Base-by-base conservation (phyloP, 2,113 vertebrate species). In the Callaeas wilsoni region DNA sequence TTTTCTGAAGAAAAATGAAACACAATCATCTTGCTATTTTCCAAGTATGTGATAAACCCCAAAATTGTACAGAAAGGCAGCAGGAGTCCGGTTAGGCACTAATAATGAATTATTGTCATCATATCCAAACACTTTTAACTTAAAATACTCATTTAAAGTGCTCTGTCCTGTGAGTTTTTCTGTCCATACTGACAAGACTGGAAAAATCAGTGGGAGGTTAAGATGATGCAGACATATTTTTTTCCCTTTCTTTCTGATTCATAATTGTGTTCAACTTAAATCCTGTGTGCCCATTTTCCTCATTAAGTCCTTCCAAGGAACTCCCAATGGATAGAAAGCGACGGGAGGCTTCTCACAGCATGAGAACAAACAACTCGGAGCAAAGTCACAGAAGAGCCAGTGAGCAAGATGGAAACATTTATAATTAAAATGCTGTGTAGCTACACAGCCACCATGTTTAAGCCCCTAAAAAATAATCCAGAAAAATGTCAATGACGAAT, bases 321-420 rank as follows among this genome's bases (percentile, higher is more conserved):
- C 8, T 63, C 67, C 47, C 39, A 22, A 12, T 0, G 26, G n/a
- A 52, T 5, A 70, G 33, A 42, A 64, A 29, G 39, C 0, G 0
- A 71, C 8, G 41, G 55, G 21, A 46, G 39, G 42, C 76, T 78
- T n/a, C 67, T 74, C 7, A 1, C 37, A 87, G 60, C 64, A n/a
- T 23, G 3, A 0, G 16, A 88, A 41, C 75, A 44, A 68, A 42
- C 15, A 93, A 56, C 25, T 76, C n/a, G n/a, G 33, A 77, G 53
- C n/a, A 41, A 92, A 69, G 41, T 21, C 70, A 56, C 22, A 56
- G 68, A 80, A 83, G 32, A 89, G 41, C 22, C 56, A 65, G 27
- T 5, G 18, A 86, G 29, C 2, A 4, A 76, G 50, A 84, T 2
- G 10, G 29, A 84, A 90, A 70, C 7, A 69, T 85, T 41, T 62